phyloP scores from a whole-genome alignment of 2,888 invertebrate genomes.

The Microplitis deprimator region DNA sequence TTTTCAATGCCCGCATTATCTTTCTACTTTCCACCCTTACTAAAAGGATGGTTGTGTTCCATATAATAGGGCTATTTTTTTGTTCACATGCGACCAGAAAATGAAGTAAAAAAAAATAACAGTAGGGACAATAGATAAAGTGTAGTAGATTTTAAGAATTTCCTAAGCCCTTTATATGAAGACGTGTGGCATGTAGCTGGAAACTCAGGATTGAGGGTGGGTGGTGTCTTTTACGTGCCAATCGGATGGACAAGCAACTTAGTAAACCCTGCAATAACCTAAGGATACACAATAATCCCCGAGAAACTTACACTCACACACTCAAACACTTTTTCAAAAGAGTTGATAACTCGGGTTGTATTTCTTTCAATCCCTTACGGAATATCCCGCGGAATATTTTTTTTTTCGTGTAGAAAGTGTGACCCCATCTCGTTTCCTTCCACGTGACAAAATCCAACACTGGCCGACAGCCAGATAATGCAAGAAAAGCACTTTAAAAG shows the following conservation, averaged over 20 bases:
- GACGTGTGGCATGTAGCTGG: not conserved
- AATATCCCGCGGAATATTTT: slow-evolving; percentile 5
- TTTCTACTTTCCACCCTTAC: not conserved
- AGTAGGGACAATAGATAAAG: not conserved
- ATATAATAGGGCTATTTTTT: not conserved
- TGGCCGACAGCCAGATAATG: slow-evolving; percentile 46
- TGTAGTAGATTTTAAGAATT: slow-evolving; percentile 8
- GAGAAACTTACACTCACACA: slow-evolving; percentile 13
- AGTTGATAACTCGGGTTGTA: slow-evolving; percentile 15
- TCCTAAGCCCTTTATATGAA: not conserved
- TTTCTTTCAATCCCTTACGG: not conserved
- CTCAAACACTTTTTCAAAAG: not conserved
- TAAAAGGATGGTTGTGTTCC: not conserved
- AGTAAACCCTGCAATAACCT: slow-evolving; percentile 5
- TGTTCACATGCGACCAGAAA: not conserved
- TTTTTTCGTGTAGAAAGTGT: not conserved
- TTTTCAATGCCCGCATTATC: not conserved
- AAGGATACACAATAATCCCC: slow-evolving; percentile 34
- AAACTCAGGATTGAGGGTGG: not conserved
- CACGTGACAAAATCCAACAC: slow-evolving; percentile 22
- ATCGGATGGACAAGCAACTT: slow-evolving; percentile 21
- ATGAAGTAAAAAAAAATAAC: not conserved
- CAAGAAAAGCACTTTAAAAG: slow-evolving; percentile 44
- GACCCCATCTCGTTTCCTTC: slow-evolving; percentile 8
- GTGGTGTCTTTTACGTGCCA: slow-evolving; percentile 18